These are phyloP conservation scores for Heliconius congener DNA, from an alignment of 1,140 invertebrate species.

Conservation along the genomic window DNA sequence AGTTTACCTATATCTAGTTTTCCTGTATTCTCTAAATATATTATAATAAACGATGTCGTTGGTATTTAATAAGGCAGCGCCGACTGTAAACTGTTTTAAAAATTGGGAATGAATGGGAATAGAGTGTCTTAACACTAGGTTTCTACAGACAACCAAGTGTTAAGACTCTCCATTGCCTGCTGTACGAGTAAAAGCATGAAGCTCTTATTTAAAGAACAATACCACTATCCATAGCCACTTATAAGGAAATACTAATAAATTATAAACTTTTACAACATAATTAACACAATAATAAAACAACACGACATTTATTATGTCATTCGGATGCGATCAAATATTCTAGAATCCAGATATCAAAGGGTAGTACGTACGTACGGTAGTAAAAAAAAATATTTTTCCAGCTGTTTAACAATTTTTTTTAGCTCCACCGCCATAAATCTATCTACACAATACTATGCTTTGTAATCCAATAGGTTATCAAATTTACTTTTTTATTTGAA, in stretches of 20 bases:
- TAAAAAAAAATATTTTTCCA: conserved; percentile 68
- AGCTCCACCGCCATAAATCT: conserved; percentile 57
- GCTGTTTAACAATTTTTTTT: conserved; percentile 44
- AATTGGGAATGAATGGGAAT: too few relatives aligned
- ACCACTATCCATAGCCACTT: background rate
- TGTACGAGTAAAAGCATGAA: too few relatives aligned
- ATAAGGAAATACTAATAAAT: conserved; percentile 28
- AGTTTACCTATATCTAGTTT: too few relatives aligned
- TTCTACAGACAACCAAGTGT: too few relatives aligned
- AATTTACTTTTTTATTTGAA: conserved; percentile 50
- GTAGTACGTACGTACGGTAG: conserved; percentile 51
- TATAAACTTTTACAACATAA: conserved; percentile 29
- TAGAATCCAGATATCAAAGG: background rate
- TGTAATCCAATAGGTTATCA: conserved; percentile 76
- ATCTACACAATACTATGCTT: conserved; percentile 67
- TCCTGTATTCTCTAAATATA: too few relatives aligned
- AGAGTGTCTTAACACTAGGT: too few relatives aligned
- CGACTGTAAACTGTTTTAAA: too few relatives aligned
- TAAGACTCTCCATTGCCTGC: too few relatives aligned
- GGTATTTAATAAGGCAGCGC: too few relatives aligned
- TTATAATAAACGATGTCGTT: too few relatives aligned
- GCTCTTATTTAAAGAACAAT: background rate
- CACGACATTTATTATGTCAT: background rate
- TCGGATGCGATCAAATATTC: background rate
- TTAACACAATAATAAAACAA: background rate